phyloP scores from a whole-genome alignment of 2,797 vertebrate species.

The Protosalanx chinensis region DNA sequence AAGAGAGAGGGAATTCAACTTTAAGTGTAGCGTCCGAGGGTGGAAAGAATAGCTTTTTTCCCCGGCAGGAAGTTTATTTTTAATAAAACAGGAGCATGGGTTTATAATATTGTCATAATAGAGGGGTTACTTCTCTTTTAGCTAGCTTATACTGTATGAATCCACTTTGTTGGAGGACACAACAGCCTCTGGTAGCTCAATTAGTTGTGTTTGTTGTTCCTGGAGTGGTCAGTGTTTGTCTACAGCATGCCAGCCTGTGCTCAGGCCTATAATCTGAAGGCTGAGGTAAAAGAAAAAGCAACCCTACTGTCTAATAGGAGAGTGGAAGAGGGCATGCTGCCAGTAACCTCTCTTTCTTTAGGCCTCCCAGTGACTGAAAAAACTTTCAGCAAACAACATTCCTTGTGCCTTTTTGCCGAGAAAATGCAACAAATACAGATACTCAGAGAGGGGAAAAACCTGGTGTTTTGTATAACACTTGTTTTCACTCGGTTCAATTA shows the following conservation, averaged over 20 bases:
- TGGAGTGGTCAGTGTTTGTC: conserved; percentile 31
- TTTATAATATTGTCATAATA: too few relatives aligned
- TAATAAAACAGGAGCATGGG: too few relatives aligned
- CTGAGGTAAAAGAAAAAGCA: conserved; percentile 19
- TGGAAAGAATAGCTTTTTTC: background rate
- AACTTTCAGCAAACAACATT: too few relatives aligned
- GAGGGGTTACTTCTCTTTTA: background rate
- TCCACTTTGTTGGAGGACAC: too few relatives aligned
- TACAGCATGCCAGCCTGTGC: conserved; percentile 35
- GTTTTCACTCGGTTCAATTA: too few relatives aligned
- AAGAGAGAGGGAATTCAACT: background rate
- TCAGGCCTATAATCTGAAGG: conserved; percentile 39
- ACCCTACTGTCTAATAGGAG: conserved; percentile 22
- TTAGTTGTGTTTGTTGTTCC: conserved; percentile 37
- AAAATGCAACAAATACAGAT: too few relatives aligned
- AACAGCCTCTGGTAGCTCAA: background rate
- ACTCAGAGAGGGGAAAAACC: too few relatives aligned
- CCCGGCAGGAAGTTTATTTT: too few relatives aligned
- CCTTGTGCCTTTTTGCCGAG: too few relatives aligned
- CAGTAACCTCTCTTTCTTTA: background rate
- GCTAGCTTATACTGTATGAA: background rate
- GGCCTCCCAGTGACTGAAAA: too few relatives aligned
- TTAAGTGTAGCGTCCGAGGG: background rate
- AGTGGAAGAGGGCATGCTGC: background rate
- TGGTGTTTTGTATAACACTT: too few relatives aligned